A percentile compares a stretch with the other conserved stretches of the same genome.
Evolutionary conservation across 2,113 vertebrate species (phyloP).

Genomic region (Istiophorus platypterus): DNA sequence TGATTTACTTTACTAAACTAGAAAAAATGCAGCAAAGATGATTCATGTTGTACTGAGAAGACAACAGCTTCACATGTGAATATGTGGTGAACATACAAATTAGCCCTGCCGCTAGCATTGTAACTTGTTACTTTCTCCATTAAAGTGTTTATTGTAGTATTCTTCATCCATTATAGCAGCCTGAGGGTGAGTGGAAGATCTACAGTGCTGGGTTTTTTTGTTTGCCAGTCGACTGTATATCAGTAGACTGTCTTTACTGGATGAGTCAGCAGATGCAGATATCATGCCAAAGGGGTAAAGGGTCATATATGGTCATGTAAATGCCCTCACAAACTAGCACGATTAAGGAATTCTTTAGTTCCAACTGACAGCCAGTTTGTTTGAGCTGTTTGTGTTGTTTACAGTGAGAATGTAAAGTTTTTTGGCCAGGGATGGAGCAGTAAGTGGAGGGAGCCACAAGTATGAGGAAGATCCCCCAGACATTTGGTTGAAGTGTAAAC

Average conservation of each 20-base stretch:
- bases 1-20: not conserved
- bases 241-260: constrained; percentile 1
- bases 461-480: constrained; percentile 54
- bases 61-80: not conserved
- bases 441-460: not conserved
- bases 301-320: constrained; percentile 19
- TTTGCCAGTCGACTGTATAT: no score
- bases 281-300: constrained; percentile 30
- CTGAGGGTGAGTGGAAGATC: constrained; percentile 12
- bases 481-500: constrained; percentile 60
- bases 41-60: not conserved
- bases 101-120: constrained; percentile 1
- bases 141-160: constrained; percentile 17
- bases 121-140: constrained; percentile 16
- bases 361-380: constrained; percentile 50
- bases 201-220: no score
- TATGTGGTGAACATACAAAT: constrained; percentile 25
- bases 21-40: not conserved
- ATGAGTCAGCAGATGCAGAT: constrained; percentile 15
- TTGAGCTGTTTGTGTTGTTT: constrained; percentile 54
- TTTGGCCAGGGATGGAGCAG: constrained; percentile 27
- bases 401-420: constrained; percentile 45
- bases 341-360: constrained; percentile 31
- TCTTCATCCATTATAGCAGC: constrained; percentile 19
- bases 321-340: not conserved